Conservation (phyloP, 2,113 vertebrate species). For the Isurus oxyrinchus region DNA sequence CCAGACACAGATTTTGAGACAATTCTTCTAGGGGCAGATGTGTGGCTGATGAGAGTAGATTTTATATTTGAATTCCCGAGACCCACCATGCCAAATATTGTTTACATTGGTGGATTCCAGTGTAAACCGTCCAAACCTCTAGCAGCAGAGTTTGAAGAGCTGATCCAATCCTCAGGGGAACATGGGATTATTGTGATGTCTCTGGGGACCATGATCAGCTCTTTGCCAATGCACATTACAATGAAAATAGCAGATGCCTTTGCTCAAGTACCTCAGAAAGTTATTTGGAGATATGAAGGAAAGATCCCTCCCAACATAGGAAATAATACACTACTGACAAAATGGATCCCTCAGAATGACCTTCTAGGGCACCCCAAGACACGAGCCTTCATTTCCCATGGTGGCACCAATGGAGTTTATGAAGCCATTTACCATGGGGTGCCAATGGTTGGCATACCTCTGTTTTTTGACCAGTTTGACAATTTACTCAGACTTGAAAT, state of each 20-base stretch:
- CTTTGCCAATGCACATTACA: neutral
- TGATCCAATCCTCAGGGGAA: no score
- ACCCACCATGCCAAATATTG: neutral
- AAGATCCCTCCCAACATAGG: neutral
- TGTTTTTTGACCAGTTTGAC: neutral
- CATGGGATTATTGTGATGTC: no score
- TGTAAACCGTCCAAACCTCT: neutral
- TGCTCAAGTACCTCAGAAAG: neutral
- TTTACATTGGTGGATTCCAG: neutral
- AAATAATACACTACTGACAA: neutral
- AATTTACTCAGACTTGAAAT: slow-evolving; percentile 51
- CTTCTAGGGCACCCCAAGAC: neutral
- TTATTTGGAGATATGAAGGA: neutral
- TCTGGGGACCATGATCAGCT: no score
- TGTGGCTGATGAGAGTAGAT: neutral
- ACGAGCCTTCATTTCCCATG: neutral
- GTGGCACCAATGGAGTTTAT: neutral
- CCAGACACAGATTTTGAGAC: neutral
- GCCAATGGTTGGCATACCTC: neutral
- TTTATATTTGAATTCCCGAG: neutral
- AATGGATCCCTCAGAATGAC: neutral
- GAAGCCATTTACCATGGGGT: neutral
- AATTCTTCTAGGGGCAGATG: neutral
- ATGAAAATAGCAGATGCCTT: no score
- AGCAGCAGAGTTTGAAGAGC: no score